These are phyloP conservation scores for Smutsia gigantea DNA, from an alignment of 2,797 vertebrate genomes.

Conservation along the genomic window DNA sequence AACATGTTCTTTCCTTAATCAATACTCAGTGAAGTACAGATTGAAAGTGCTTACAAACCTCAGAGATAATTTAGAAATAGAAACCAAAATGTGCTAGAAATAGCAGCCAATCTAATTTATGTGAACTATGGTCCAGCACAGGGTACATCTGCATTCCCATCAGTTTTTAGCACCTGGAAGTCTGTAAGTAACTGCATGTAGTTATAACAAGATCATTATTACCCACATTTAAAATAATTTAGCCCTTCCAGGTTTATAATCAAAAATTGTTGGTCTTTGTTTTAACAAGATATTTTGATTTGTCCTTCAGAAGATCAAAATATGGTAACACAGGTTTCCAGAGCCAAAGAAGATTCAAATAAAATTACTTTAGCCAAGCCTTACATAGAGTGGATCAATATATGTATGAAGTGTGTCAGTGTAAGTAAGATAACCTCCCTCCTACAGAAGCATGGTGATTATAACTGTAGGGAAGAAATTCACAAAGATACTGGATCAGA, in stretches of 20 bases:
- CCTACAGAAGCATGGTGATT: neutral
- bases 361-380: neutral
- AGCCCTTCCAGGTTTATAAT: neutral
- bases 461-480: neutral
- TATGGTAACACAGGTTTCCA: slow-evolving; percentile 64
- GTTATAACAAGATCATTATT: neutral
- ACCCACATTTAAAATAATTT: slow-evolving; percentile 33
- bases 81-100: slow-evolving; percentile 58
- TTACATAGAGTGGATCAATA: slow-evolving; percentile 38
- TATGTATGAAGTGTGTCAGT: neutral
- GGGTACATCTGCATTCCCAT: neutral
- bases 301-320: slow-evolving; percentile 72
- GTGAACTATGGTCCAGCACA: neutral
- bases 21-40: slow-evolving; percentile 15
- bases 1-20: slow-evolving; percentile 25
- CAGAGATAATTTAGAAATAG: slow-evolving; percentile 46
- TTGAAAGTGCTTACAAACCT: slow-evolving; percentile 12
- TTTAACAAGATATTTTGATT: slow-evolving; percentile 78
- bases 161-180: neutral
- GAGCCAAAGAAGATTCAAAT: slow-evolving; percentile 60
- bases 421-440: neutral
- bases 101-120: slow-evolving; percentile 41
- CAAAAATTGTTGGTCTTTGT: slow-evolving; percentile 56
- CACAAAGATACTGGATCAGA: neutral
- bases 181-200: neutral